These are phyloP conservation scores for Bucco capensis DNA, from an alignment of 2,113 vertebrate genomes.

Conservation along the genomic window DNA sequence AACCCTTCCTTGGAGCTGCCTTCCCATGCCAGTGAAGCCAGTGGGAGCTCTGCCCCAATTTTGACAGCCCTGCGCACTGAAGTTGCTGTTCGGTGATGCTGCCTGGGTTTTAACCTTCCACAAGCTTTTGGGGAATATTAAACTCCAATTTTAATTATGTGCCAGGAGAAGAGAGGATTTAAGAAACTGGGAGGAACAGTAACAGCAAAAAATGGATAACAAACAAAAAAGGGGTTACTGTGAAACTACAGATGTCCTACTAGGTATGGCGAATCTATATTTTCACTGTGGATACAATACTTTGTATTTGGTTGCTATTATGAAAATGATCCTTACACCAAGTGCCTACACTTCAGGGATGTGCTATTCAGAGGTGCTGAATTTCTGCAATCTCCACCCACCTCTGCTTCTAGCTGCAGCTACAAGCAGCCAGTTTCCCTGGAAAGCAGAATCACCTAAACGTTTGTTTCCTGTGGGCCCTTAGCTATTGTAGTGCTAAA, in stretches of 20 bases:
- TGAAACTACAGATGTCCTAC: neutral
- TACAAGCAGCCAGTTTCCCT: conserved; percentile 1
- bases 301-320: neutral
- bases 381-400: neutral
- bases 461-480: conserved; percentile 9
- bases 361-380: neutral
- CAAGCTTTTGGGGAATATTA: neutral
- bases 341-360: neutral
- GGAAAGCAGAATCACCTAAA: neutral
- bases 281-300: neutral
- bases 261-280: neutral
- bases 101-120: neutral
- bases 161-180: neutral
- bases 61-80: neutral
- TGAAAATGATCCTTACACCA: neutral
- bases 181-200: neutral
- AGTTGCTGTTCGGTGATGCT: accelerated
- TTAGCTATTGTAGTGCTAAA: conserved; percentile 14
- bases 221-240: neutral
- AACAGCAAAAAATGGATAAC: neutral
- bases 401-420: too few species aligned
- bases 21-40: neutral
- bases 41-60: neutral
- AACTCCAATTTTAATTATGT: neutral
- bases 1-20: neutral